phyloP scores from a whole-genome alignment of 2,888 invertebrate genomes.

The Sesia apiformis region DNA sequence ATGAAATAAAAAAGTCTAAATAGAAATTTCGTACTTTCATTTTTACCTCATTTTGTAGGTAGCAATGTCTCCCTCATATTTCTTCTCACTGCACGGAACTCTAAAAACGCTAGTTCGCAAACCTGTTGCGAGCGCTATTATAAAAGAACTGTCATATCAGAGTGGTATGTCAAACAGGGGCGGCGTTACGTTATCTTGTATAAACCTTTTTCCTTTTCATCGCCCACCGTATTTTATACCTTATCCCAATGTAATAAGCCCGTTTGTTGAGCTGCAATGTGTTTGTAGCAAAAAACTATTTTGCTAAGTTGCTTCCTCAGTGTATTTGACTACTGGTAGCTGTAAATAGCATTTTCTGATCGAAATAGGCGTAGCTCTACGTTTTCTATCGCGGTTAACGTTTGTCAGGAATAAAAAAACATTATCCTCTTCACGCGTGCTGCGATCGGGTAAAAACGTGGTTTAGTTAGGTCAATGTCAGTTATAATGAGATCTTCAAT shows the following conservation, averaged over 20 bases:
- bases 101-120: not conserved
- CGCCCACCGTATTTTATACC: too few relatives aligned
- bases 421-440: too few relatives aligned
- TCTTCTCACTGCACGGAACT: not conserved
- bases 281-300: not conserved
- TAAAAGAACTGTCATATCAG: slow-evolving; percentile 8
- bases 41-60: not conserved
- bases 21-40: not conserved
- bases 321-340: not conserved
- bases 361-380: not conserved
- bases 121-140: not conserved
- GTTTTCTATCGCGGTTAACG: too few relatives aligned
- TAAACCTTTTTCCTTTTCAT: too few relatives aligned
- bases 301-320: not conserved
- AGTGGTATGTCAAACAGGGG: slow-evolving; percentile 8
- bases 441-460: too few relatives aligned
- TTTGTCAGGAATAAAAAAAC: too few relatives aligned
- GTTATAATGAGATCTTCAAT: too few relatives aligned
- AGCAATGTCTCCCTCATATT: not conserved
- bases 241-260: too few relatives aligned
- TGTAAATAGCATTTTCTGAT: not conserved
- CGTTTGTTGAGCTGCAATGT: too few relatives aligned
- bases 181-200: slow-evolving; percentile 6
- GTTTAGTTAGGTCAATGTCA: too few relatives aligned
- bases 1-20: too few relatives aligned